A percentile compares a stretch with the other conserved stretches of the same genome.
Conservation (phyloP, 1,140 invertebrate genomes). For the Scylla paramamosain region DNA sequence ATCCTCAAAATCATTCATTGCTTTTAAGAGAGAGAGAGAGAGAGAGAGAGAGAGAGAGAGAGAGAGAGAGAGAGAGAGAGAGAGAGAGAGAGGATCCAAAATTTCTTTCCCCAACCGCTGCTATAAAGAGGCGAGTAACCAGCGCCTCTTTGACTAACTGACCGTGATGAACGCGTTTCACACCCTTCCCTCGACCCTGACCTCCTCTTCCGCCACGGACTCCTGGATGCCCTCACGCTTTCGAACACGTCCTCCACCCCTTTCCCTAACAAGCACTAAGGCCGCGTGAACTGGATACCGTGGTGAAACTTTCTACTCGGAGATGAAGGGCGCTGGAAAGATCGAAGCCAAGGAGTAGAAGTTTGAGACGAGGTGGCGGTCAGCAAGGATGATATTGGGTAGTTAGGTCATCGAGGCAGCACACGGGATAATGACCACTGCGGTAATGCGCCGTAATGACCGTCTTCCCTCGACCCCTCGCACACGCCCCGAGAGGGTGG, state of each 20-base stretch:
- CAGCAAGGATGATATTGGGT: conserved; percentile 63
- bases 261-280: not conserved
- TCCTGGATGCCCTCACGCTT: not conserved
- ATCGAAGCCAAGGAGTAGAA: not conserved
- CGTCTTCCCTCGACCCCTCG: conserved; percentile 18
- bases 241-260: not conserved
- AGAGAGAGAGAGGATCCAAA: not conserved
- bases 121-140: conserved; percentile 69
- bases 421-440: conserved; percentile 75
- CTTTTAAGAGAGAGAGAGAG: conserved; percentile 35
- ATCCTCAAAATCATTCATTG: not conserved
- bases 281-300: not conserved
- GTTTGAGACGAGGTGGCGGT: conserved; percentile 57
- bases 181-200: not conserved
- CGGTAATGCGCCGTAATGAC: conserved; percentile 73
- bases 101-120: conserved; percentile 22
- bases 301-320: not conserved
- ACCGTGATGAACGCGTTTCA: conserved; percentile 65
- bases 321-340: not conserved
- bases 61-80: not conserved
- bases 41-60: not conserved
- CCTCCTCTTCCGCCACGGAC: not conserved
- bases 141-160: conserved; percentile 72
- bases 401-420: conserved; percentile 67
- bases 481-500: not conserved